phyloP scores from a whole-genome alignment of 92 coral and sea anemone species.

The Muricea muricata region DNA sequence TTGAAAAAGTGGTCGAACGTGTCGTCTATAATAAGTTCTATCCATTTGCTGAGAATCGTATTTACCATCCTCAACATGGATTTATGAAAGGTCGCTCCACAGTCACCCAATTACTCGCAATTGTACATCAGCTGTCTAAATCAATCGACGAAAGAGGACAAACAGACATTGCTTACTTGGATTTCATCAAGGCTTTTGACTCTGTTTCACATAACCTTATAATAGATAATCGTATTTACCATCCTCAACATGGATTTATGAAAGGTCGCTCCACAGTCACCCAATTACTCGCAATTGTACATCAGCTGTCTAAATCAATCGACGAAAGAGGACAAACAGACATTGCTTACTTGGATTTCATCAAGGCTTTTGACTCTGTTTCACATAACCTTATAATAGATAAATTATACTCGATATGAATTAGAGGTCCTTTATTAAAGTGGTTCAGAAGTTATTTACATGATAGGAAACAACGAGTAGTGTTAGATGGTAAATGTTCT shows the following conservation, averaged over 20 bases:
- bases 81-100: constrained; percentile 60
- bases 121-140: constrained; percentile 19
- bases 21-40: constrained; percentile 27
- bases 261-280: constrained; percentile 63
- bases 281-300: constrained; percentile 43
- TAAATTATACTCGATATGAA: background rate
- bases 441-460: background rate
- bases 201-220: background rate
- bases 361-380: constrained; percentile 18
- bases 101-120: constrained; percentile 50
- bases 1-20: constrained; percentile 56
- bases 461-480: constrained; percentile 18
- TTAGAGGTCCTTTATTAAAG: background rate
- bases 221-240: constrained; percentile 2
- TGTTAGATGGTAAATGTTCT: constrained; percentile 57
- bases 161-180: constrained; percentile 2
- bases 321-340: background rate
- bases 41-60: background rate
- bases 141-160: background rate
- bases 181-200: constrained; percentile 14
- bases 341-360: constrained; percentile 7
- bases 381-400: background rate
- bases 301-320: background rate
- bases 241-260: constrained; percentile 56
- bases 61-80: constrained; percentile 52